A percentile compares a stretch with the other conserved stretches of the same genome.
Conservation (phyloP, 2,888 invertebrate genomes). For the Mesorhabditis sp. region DNA sequence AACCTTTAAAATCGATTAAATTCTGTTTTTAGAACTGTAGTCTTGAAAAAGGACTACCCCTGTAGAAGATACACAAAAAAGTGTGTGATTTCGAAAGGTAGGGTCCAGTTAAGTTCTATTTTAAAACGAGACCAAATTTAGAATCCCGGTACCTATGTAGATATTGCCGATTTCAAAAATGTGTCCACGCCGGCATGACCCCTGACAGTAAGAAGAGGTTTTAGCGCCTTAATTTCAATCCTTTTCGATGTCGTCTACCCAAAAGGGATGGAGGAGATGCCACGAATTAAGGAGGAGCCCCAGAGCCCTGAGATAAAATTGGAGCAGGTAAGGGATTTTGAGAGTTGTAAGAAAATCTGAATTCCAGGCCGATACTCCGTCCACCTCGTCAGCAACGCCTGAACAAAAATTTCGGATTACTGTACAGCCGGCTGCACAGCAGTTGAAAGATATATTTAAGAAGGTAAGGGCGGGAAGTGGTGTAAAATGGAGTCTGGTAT, state of each 20-base stretch:
- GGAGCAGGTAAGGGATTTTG: no score
- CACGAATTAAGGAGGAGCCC: not conserved
- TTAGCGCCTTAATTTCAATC: not conserved
- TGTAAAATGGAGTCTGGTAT: not conserved
- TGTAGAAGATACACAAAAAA: not conserved
- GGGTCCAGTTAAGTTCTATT: not conserved
- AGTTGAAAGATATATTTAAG: not conserved
- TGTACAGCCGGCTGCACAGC: not conserved
- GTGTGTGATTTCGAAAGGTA: not conserved
- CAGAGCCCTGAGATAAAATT: not conserved
- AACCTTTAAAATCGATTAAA: not conserved
- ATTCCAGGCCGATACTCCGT: no score
- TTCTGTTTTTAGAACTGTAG: not conserved
- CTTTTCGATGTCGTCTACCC: not conserved
- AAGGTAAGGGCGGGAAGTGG: not conserved
- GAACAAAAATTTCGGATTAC: not conserved
- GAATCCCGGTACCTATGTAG: not conserved
- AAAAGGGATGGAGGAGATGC: not conserved
- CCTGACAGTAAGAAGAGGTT: not conserved
- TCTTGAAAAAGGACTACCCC: not conserved
- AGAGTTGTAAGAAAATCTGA: no score
- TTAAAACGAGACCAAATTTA: conserved; percentile 8
- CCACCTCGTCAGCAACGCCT: not conserved
- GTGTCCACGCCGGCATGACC: not conserved
- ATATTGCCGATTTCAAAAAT: conserved; percentile 1